Evolutionary conservation across 1,140 invertebrate genomes (phyloP).

Genomic region (Sitobion miscanthi): DNA sequence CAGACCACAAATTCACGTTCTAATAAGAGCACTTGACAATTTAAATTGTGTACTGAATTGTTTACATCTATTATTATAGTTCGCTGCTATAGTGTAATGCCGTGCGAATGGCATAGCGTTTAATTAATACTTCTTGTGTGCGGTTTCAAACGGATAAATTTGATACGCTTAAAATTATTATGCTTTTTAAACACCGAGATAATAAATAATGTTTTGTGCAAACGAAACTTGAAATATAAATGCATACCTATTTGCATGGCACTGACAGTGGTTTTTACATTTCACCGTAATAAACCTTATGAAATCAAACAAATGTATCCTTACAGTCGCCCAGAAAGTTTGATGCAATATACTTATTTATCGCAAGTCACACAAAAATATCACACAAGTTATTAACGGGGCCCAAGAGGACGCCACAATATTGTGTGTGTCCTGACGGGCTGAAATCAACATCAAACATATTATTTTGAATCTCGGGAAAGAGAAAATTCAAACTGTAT

Average conservation of each 20-base stretch:
- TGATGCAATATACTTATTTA: not conserved
- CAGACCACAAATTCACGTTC: slow-evolving; percentile 17
- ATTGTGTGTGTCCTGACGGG: not conserved
- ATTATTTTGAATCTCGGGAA: not conserved
- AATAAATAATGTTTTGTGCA: not conserved
- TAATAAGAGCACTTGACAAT: not conserved
- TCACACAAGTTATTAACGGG: not conserved
- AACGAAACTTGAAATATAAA: not conserved
- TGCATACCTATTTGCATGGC: not conserved
- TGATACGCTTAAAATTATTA: not conserved
- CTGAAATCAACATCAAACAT: not conserved
- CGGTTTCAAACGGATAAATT: not conserved
- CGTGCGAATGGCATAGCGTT: not conserved
- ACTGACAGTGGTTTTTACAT: not conserved
- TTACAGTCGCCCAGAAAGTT: not conserved
- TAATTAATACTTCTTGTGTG: slow-evolving; percentile 5
- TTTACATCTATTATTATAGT: not conserved
- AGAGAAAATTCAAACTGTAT: not conserved
- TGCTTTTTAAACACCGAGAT: not conserved
- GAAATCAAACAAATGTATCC: not conserved
- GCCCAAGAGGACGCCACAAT: not conserved
- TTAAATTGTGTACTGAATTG: slow-evolving; percentile 1
- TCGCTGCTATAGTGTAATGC: not conserved
- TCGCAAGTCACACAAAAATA: not conserved
- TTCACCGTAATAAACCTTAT: not conserved